Conservation (phyloP, 2,888 invertebrate genomes). For the Eugnorisma glareosa region DNA sequence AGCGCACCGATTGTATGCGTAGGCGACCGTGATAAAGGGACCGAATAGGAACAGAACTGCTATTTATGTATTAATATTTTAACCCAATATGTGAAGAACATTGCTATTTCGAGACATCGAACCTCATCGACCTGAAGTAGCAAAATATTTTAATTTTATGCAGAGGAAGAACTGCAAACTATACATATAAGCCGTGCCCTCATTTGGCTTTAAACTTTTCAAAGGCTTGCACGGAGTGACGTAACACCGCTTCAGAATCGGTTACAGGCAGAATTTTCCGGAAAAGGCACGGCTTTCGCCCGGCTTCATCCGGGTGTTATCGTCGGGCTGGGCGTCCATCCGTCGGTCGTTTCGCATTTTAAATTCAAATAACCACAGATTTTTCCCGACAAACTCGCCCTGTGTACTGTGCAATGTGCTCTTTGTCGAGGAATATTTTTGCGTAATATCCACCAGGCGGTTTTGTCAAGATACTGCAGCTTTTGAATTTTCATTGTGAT, state of each 20-base stretch:
- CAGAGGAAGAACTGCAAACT: constrained; percentile 18
- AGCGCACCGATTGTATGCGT: constrained; percentile 64
- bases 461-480: constrained; percentile 66
- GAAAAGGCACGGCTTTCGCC: constrained; percentile 73
- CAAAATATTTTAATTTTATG: constrained; percentile 32
- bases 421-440: constrained; percentile 76
- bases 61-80: constrained; percentile 43
- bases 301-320: constrained; percentile 77
- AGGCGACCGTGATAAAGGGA: constrained; percentile 65
- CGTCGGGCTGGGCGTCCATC: constrained; percentile 71
- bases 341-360: constrained; percentile 77
- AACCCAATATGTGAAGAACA: constrained; percentile 2
- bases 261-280: constrained; percentile 75
- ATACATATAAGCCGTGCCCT: constrained; percentile 58
- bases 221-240: constrained; percentile 70
- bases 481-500: constrained; percentile 71
- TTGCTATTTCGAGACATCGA: neutral
- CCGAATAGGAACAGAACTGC: constrained; percentile 48
- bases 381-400: constrained; percentile 72
- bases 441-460: constrained; percentile 70
- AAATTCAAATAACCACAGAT: constrained; percentile 80
- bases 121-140: constrained; percentile 4
- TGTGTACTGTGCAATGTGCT: constrained; percentile 48
- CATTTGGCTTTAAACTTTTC: constrained; percentile 70
- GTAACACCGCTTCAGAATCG: constrained; percentile 71